These are phyloP conservation scores for Rhabdomys dilectus DNA, from an alignment of 2,113 vertebrate genomes.

Conservation along the genomic window DNA sequence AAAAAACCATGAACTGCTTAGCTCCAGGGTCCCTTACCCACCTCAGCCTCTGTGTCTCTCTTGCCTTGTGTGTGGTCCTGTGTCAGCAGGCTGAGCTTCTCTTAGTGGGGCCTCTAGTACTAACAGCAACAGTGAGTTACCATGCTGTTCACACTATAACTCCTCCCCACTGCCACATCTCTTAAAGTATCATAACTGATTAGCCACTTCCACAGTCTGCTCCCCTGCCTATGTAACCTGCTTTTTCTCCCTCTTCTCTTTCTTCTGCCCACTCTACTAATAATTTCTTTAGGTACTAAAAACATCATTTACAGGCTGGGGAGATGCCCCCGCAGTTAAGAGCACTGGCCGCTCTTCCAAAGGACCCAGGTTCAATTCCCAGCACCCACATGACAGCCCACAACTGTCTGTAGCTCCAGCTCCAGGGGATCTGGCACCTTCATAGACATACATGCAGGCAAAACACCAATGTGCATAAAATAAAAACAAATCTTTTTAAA, in stretches of 20 bases:
- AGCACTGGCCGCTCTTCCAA: too few species aligned
- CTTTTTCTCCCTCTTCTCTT: neutral
- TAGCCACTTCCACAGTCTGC: neutral
- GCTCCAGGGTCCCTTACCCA: conserved; percentile 84
- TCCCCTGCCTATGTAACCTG: neutral
- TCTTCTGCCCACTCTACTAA: conserved; percentile 23
- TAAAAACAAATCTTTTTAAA: too few species aligned
- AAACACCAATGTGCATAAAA: too few species aligned
- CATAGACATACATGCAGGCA: too few species aligned
- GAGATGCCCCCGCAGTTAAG: too few species aligned
- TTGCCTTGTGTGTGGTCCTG: conserved; percentile 80
- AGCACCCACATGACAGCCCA: too few species aligned
- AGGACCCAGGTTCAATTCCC: too few species aligned
- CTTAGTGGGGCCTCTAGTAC: conserved; percentile 65
- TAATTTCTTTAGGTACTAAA: conserved; percentile 29
- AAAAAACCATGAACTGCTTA: conserved; percentile 85
- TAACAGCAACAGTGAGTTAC: conserved; percentile 43
- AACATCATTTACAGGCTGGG: too few species aligned
- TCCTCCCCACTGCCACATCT: neutral
- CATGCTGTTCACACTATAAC: neutral
- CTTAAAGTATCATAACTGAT: conserved; percentile 40
- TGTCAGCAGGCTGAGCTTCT: conserved; percentile 77
- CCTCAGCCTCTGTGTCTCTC: conserved; percentile 56
- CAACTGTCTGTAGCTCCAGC: too few species aligned
- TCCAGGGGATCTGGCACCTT: too few species aligned